Conservation (phyloP, 2,888 invertebrate species). For the Limnephilus rhombicus region DNA sequence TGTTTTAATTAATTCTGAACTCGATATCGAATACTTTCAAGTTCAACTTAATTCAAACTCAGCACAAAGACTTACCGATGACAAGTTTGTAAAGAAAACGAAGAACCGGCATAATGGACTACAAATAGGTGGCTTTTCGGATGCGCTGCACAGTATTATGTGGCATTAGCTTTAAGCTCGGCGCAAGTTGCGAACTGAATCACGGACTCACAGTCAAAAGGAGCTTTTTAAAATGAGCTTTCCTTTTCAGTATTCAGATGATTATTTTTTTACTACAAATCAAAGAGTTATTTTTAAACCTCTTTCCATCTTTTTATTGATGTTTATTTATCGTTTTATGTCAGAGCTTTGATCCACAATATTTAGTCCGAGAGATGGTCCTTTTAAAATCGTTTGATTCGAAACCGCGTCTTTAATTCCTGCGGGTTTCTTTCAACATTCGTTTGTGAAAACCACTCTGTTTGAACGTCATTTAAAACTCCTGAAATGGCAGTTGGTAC, state of each 20-base stretch:
- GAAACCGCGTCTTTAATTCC: not conserved
- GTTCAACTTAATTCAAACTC: not conserved
- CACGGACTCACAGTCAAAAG: not conserved
- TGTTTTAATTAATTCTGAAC: not conserved
- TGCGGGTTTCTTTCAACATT: not conserved
- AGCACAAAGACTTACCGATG: not conserved
- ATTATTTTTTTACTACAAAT: not conserved
- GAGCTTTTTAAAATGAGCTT: not conserved
- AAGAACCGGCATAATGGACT: constrained; percentile 22
- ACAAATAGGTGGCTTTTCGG: constrained; percentile 54
- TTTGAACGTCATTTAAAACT: not conserved
- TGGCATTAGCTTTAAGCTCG: constrained; percentile 46
- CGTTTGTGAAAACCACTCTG: not conserved
- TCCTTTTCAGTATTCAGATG: not conserved
- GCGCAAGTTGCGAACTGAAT: constrained; percentile 18
- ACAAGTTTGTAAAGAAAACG: not conserved
- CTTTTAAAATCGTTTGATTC: not conserved
- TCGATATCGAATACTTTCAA: not conserved
- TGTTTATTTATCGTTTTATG: not conserved
- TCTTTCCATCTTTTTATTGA: not conserved
- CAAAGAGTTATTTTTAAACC: not conserved
- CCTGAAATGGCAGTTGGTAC: not conserved
- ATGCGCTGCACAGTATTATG: constrained; percentile 54
- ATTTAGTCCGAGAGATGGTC: not conserved
- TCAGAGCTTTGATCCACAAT: not conserved